Base-by-base conservation (phyloP, 2,888 invertebrate genomes). In the Ephialtes manifestator region DNA sequence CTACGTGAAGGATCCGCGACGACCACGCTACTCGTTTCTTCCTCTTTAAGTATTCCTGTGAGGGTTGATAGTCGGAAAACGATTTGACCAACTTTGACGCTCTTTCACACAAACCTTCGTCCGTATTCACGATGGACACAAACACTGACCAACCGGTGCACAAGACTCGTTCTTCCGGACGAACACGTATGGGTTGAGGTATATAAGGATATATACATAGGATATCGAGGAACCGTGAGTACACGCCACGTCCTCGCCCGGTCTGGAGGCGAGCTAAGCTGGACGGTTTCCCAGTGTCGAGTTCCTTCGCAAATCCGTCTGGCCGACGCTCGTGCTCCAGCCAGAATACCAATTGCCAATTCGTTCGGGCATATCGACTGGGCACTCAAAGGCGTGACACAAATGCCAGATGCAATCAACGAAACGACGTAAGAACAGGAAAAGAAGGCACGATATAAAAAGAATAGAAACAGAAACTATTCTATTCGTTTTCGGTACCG, bases 351-450 rank as follows among this genome's bases (percentile, higher is more conserved):
- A 94, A 94, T 92, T 92, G 87, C 90, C 92, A 92, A 92, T 93
- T 92, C 92, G 90, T 90, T 87, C 90, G 88, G 94, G 92, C 94
- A 94, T 94, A 94, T 94, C 94, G 94, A 92, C 93, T 92, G 90
- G 92, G 91, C 91, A 93, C 93, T 94, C 93, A 92, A 92, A 92
- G 89, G 93, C 93, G 94, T 94, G 94, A 94, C 94, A 93, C 92
- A 94, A 94, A 94, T 94, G 93, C 94, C 91, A 92, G 93, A 94
- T 94, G 94, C 92, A 94, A 94, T 94, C 94, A 94, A 87, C 83
- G 79, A 65, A 70, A 81, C 39, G 72, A 74, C 78, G 65, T 63
- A 76, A 75, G 71, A 63, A 46, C 31, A 39, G 8, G 48, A 70
- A 24, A 70, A 65, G 39, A 67, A 43, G 67, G 39, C 58, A 63